phyloP scores from a whole-genome alignment of 2,888 invertebrate genomes.

The Zaprionus obscuricornis region DNA sequence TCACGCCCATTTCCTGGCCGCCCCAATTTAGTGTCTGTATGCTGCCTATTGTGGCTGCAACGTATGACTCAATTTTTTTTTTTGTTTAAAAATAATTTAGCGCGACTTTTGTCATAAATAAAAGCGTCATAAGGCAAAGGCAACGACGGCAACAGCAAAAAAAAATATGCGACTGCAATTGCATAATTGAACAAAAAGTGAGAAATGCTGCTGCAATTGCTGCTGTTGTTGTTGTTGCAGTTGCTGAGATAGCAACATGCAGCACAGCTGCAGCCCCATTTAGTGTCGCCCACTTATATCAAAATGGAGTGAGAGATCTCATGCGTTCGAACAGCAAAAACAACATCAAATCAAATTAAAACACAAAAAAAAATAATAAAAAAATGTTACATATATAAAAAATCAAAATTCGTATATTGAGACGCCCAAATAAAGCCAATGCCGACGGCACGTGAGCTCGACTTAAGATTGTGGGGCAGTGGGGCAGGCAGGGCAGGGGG shows the following conservation, averaged over 20 bases:
- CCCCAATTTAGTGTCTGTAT: neutral
- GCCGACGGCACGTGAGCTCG: conserved; percentile 61
- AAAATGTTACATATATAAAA: conserved; percentile 14
- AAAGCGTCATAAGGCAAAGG: conserved; percentile 46
- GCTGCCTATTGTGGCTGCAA: neutral
- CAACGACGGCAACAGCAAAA: neutral
- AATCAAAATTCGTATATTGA: conserved; percentile 1
- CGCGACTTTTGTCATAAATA: conserved; percentile 69
- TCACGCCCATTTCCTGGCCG: conserved; percentile 59
- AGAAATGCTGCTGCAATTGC: conserved; percentile 35
- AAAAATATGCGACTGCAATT: conserved; percentile 40
- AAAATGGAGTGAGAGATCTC: conserved; percentile 43
- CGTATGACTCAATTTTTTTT: conserved; percentile 68
- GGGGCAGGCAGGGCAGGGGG: neutral
- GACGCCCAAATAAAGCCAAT: conserved; percentile 60
- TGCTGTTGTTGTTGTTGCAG: conserved; percentile 13
- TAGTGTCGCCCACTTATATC: conserved; percentile 48
- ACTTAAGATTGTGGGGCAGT: conserved; percentile 1
- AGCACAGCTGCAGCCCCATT: conserved; percentile 53
- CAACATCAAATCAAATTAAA: conserved; percentile 16
- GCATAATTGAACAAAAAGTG: conserved; percentile 47
- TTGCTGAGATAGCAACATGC: conserved; percentile 31
- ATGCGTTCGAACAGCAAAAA: conserved; percentile 54
- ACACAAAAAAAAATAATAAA: conserved; percentile 1
- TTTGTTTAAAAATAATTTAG: conserved; percentile 71